Base-by-base conservation (phyloP, 2,113 vertebrate species). In the Micromys minutus region DNA sequence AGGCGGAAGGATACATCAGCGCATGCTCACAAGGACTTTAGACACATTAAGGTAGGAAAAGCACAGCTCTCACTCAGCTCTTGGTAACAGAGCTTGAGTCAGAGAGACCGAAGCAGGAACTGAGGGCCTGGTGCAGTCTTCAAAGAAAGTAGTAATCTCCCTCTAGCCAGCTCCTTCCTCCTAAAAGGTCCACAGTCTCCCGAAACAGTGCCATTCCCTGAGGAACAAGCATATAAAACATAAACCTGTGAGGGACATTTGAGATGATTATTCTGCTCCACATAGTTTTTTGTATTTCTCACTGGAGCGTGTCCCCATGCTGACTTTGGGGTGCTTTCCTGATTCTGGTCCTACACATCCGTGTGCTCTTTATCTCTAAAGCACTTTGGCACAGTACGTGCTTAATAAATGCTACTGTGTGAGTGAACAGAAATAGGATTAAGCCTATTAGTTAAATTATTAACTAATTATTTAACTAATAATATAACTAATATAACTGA, bases 341-440 rank as follows among this genome's bases (percentile, higher is more conserved):
- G 45, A 42, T 47, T 72, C 47, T 3, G 29, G 21, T 1, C 75
- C 69, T 45, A 34, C 9, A 2, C 0, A 0, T 29, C 24, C 22
- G 57, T 9, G 15, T 91, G 50, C 47, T 94, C 47, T 93, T 91
- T 86, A 15, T 65, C 13, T 61, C 50, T 50, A 65, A 79, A 42
- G 1, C 52, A 76, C 50, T 87, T 72, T 59, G 39, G 6, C 34
- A 42, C 34, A 61, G 42, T 74, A 13, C 8, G 39, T 57, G 26
- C 88, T 86, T 94, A 80, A n/a, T 87, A 94, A 77, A 55, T 26
- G 7, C 71, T 76, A 31, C 36, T 50, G 71, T 47, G 9, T 85
- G 39, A 67, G 19, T 80, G 22, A 85, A 22, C 26, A 15, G 88
- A 26, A 55, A 77, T n/a, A n/a, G 4, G 75, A 26, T 61, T 67